phyloP scores from a whole-genome alignment of 35 echinoderm and acorn worm genomes.

The Acanthaster planci region DNA sequence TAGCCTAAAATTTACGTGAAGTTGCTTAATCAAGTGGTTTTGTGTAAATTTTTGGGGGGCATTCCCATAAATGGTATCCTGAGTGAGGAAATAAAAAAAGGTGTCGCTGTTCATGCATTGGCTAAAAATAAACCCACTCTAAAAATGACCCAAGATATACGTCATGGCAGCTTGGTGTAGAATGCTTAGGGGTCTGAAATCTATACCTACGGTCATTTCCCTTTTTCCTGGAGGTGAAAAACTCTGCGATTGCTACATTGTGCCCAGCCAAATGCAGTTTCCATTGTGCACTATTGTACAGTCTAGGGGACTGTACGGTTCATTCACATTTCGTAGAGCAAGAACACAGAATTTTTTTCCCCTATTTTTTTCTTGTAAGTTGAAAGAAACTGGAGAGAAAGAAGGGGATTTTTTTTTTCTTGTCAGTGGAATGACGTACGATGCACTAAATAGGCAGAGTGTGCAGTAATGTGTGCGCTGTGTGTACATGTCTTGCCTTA shows the following conservation, averaged over 20 bases:
- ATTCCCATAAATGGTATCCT: too few species aligned
- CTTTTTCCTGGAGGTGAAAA: neutral
- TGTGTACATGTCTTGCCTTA: neutral
- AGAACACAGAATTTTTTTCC: too few species aligned
- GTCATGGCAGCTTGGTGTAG: neutral
- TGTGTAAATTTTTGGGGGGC: too few species aligned
- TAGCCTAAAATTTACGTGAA: too few species aligned
- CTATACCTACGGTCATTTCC: neutral
- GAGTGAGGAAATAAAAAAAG: too few species aligned
- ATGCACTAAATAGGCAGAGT: neutral
- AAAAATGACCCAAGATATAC: slow-evolving; percentile 1
- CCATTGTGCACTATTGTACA: neutral
- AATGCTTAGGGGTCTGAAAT: neutral
- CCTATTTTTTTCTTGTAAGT: too few species aligned
- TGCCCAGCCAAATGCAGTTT: neutral
- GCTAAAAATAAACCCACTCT: slow-evolving; percentile 13
- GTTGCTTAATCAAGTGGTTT: too few species aligned
- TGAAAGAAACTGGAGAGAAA: too few species aligned
- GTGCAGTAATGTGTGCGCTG: slow-evolving; percentile 16
- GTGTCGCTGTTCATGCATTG: neutral
- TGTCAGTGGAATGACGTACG: slow-evolving; percentile 8
- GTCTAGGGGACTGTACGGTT: neutral
- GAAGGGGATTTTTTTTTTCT: neutral
- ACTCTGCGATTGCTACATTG: neutral
- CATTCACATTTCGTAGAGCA: neutral